A percentile compares a stretch with the other conserved stretches of the same genome.
Evolutionary conservation across 53 echinoderm and acorn worm genomes (phyloP).

Genomic region (Astropecten irregularis): DNA sequence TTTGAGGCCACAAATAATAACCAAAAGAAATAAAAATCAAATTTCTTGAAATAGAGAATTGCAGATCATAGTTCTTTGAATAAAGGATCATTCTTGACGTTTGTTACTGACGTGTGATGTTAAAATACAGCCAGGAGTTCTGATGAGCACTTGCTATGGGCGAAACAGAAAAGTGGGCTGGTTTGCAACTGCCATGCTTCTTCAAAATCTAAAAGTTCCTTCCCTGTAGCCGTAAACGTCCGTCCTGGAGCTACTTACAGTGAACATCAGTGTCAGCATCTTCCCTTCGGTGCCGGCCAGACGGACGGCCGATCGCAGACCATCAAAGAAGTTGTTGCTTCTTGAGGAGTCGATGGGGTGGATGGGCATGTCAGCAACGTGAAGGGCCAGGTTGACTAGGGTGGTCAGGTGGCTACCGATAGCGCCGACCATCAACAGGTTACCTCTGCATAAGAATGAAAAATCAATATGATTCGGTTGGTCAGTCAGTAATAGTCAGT

Average conservation of each 20-base stretch:
- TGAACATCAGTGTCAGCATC: conserved; percentile 94
- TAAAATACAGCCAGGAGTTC: too few species aligned
- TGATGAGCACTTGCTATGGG: too few species aligned
- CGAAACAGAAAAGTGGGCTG: too few species aligned
- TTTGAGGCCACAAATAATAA: too few species aligned
- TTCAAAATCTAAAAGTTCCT: too few species aligned
- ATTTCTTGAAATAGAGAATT: too few species aligned
- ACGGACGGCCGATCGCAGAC: conserved; percentile 90
- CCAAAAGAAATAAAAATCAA: too few species aligned
- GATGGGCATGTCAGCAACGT: conserved; percentile 97
- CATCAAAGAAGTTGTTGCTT: conserved; percentile 95
- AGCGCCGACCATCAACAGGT: conserved; percentile 89
- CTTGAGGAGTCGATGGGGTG: conserved; percentile 92
- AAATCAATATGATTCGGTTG: neutral
- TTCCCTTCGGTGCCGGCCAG: conserved; percentile 96
- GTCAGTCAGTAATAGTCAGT: neutral
- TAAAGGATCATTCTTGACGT: too few species aligned
- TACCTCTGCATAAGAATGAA: conserved; percentile 73
- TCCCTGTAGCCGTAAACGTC: too few species aligned
- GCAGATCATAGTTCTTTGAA: too few species aligned
- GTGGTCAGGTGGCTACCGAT: conserved; percentile 97
- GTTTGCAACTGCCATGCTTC: too few species aligned
- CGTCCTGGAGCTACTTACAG: conserved; percentile 64
- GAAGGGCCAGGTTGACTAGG: conserved; percentile 87
- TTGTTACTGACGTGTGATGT: too few species aligned